Base-by-base conservation (phyloP, 2,797 vertebrate species). In the Babyrousa celebensis region DNA sequence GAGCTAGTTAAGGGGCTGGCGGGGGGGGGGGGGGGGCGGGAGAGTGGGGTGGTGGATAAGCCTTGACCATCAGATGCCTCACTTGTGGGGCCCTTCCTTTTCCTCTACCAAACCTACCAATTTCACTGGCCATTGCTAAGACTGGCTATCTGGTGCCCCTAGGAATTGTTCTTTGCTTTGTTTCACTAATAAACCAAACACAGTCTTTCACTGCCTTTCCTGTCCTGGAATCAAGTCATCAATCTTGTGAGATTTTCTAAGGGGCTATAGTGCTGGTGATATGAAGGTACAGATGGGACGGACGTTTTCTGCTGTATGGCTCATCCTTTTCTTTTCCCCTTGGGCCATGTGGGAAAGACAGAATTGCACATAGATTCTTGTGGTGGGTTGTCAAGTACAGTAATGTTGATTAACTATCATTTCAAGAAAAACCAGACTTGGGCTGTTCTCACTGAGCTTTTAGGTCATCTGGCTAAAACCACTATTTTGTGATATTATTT, bases 401-500 rank as follows among this genome's bases (percentile, higher is more conserved):
- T 65, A 62, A 80, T 18, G 5, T 10, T 89, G 63, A 77, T 67
- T 85, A 25, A 78, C 62, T 52, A 20, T 60, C 54, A 16, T 93
- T 85, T 96, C 4, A 40, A 95, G 40, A 89, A 93, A 93, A 96
- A 77, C 0, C 15, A 68, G 87, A 77, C 18, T 65, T 79, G 29
- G 48, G 48, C n/a, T 85, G 21, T 21, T 54, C 23, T 36, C 32
- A 82, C 6, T 75, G 43, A 63, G 40, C n/a, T 74, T 82, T 96
- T 27, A 40, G 12, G 10, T 82, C 36, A 68, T 85, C 70, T 72
- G 40, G 54, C 48, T 85, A 71, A 65, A 91, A 58, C 15, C 12
- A 79, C 11, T 54, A 71, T 91, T 93, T 88, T 77, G 77, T 40
- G 48, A 82, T 90, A 23, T 62, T 84, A 79, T 91, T 89, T 93